Evolutionary conservation across 2,888 invertebrate genomes (phyloP).

Genomic region (Euplexia lucipara): DNA sequence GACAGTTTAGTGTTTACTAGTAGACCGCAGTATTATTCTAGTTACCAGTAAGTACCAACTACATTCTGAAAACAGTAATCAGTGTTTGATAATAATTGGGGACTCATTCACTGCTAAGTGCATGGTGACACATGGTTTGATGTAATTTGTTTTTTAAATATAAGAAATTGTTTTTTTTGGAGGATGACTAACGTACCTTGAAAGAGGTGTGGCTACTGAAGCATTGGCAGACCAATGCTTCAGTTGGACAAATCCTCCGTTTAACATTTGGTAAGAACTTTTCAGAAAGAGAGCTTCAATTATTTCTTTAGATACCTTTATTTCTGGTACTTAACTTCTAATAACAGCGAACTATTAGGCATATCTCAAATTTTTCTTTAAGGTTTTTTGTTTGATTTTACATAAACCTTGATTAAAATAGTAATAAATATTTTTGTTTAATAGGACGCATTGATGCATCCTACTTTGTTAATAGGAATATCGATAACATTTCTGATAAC

Average conservation of each 20-base stretch:
- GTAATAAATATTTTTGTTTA: slow-evolving; percentile 4
- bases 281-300: too few species aligned
- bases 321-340: too few species aligned
- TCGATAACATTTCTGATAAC: slow-evolving; percentile 26
- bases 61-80: slow-evolving; percentile 38
- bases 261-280: background rate
- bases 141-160: slow-evolving; percentile 1
- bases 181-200: background rate
- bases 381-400: slow-evolving; percentile 3
- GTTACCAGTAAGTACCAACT: slow-evolving; percentile 31
- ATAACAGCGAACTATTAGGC: too few species aligned
- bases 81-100: slow-evolving; percentile 6
- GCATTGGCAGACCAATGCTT: too few species aligned
- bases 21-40: slow-evolving; percentile 24
- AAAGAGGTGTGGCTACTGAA: too few species aligned
- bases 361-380: slow-evolving; percentile 7
- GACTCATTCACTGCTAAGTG: too few species aligned
- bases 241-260: background rate
- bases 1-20: slow-evolving; percentile 51
- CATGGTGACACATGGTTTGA: too few species aligned
- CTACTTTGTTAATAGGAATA: too few species aligned
- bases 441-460: slow-evolving; percentile 28
- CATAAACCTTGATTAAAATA: slow-evolving; percentile 24
- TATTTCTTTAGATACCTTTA: too few species aligned
- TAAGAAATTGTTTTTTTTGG: slow-evolving; percentile 2